phyloP scores from a whole-genome alignment of 1,140 invertebrate genomes.

The Anastrepha ludens region DNA sequence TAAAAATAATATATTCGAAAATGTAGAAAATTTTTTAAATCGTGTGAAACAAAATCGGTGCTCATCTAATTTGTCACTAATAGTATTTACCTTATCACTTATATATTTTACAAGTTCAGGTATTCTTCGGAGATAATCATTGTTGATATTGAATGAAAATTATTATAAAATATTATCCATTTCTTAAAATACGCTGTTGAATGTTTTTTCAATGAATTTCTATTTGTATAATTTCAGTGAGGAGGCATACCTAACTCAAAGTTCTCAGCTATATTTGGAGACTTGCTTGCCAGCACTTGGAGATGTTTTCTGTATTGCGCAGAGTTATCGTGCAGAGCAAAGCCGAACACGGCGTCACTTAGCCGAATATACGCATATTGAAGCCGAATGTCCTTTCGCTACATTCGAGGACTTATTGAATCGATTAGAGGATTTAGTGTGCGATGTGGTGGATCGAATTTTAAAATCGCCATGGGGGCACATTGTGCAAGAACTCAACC shows the following conservation, averaged over 20 bases:
- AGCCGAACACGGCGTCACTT: conserved; percentile 97
- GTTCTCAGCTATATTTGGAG: conserved; percentile 99
- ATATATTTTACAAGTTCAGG: too few relatives aligned
- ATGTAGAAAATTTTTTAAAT: too few relatives aligned
- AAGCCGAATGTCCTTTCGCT: conserved; percentile 98
- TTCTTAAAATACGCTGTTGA: neutral
- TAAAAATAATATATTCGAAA: too few relatives aligned
- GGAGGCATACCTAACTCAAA: conserved; percentile 96
- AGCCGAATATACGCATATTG: conserved; percentile 97
- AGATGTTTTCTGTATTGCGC: conserved; percentile 97
- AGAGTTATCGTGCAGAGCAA: conserved; percentile 98
- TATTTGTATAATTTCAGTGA: conserved; percentile 76
- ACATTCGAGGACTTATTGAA: conserved; percentile 93
- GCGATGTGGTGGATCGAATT: conserved; percentile 95
- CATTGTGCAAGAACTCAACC: conserved; percentile 93
- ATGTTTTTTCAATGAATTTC: conserved; percentile 48
- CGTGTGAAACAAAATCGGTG: too few relatives aligned
- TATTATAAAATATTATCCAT: too few relatives aligned
- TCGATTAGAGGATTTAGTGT: conserved; percentile 94
- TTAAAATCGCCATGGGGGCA: conserved; percentile 87
- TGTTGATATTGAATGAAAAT: too few relatives aligned
- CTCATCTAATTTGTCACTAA: too few relatives aligned
- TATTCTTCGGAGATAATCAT: too few relatives aligned
- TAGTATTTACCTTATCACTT: too few relatives aligned
- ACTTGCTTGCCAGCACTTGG: conserved; percentile 95